Evolutionary conservation across 2,888 invertebrate species (phyloP).

Genomic region (Agonum fuliginosum): DNA sequence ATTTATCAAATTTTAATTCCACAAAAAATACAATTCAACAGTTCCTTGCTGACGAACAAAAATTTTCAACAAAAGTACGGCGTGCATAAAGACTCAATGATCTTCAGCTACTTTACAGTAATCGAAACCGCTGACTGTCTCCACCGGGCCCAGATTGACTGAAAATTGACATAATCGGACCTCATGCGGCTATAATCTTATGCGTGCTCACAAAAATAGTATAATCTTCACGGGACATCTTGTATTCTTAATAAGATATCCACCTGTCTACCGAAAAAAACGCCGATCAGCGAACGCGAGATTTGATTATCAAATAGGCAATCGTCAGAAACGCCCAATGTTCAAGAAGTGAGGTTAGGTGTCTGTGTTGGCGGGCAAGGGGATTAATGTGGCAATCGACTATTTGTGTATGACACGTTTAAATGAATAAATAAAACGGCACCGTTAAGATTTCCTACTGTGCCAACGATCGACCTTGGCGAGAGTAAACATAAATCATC

Average conservation of each 20-base stretch:
- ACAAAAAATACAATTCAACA: neutral
- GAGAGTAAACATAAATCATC: neutral
- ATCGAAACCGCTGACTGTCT: conserved; percentile 43
- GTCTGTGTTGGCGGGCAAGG: neutral
- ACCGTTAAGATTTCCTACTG: conserved; percentile 39
- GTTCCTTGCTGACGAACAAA: conserved; percentile 2
- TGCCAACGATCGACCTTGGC: conserved; percentile 21
- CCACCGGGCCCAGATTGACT: conserved; percentile 50
- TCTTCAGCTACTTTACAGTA: conserved; percentile 16
- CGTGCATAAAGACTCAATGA: neutral
- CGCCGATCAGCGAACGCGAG: neutral
- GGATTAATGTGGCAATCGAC: conserved; percentile 13
- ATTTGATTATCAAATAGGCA: conserved; percentile 22
- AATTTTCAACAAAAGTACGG: no score
- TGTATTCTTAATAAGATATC: conserved; percentile 50
- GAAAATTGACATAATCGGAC: conserved; percentile 52
- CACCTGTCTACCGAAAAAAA: conserved; percentile 11
- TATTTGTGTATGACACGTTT: conserved; percentile 10
- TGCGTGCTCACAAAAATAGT: conserved; percentile 22
- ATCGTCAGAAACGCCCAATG: neutral
- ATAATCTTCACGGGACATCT: conserved; percentile 40
- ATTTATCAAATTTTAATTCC: conserved; percentile 1
- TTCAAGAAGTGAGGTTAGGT: neutral
- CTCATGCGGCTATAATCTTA: conserved; percentile 49
- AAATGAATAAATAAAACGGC: conserved; percentile 33